Evolutionary conservation across 2,797 vertebrate species (phyloP).

Genomic region (Acrocephalus scirpaceus): DNA sequence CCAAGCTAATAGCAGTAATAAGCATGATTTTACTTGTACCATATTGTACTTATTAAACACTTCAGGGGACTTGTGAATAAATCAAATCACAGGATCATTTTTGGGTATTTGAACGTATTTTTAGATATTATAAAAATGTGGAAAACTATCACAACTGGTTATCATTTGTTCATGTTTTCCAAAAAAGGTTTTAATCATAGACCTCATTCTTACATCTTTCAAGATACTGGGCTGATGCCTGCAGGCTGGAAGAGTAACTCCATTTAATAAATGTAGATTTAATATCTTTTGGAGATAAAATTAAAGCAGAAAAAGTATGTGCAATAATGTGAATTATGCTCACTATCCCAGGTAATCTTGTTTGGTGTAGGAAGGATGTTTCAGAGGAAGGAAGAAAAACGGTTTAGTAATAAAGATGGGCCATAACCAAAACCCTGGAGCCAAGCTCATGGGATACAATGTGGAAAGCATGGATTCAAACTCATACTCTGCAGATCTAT

Average conservation of each 20-base stretch:
- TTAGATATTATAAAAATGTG: conserved; percentile 81
- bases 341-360: conserved; percentile 50
- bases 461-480: conserved; percentile 28
- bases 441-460: not conserved
- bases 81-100: conserved; percentile 83
- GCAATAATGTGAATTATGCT: conserved; percentile 49
- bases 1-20: conserved; percentile 84
- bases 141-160: conserved; percentile 81
- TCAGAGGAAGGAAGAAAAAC: conserved; percentile 35
- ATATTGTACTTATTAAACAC: conserved; percentile 86
- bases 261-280: conserved; percentile 74
- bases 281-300: conserved; percentile 71
- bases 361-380: conserved; percentile 41
- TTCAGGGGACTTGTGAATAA: conserved; percentile 83
- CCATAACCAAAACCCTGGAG: conserved; percentile 25
- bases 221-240: conserved; percentile 48
- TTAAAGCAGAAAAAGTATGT: conserved; percentile 47
- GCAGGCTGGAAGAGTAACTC: conserved; percentile 66
- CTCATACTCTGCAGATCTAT: conserved; percentile 15
- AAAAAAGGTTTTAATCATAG: conserved; percentile 77
- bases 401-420: conserved; percentile 38
- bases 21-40: conserved; percentile 82
- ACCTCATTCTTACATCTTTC: conserved; percentile 69
- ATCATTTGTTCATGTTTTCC: conserved; percentile 79
- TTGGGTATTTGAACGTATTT: conserved; percentile 81